Evolutionary conservation across 2,888 invertebrate genomes (phyloP).

Genomic region (Nasonovia ribisnigri): DNA sequence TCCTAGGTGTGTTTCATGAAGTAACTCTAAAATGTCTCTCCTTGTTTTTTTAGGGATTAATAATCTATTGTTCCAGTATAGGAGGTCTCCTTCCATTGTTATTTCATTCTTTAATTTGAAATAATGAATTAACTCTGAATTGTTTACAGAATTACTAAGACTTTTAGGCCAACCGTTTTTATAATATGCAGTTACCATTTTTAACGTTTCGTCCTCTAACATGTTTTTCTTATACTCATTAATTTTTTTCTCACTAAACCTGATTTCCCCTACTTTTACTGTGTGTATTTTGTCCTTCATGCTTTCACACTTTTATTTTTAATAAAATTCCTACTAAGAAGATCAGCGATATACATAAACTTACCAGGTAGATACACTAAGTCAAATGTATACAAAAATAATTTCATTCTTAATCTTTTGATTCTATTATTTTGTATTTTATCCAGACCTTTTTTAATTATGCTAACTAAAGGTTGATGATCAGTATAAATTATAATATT

Average conservation of each 20-base stretch:
- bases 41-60: slow-evolving; percentile 64
- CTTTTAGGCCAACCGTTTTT: slow-evolving; percentile 47
- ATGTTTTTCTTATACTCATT: slow-evolving; percentile 13
- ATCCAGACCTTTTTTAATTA: slow-evolving; percentile 61
- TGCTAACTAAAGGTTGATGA: slow-evolving; percentile 64
- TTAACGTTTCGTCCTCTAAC: slow-evolving; percentile 18
- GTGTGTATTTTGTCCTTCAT: slow-evolving; percentile 39
- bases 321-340: slow-evolving; percentile 3
- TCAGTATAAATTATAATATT: slow-evolving; percentile 62
- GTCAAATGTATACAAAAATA: slow-evolving; percentile 30
- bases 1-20: slow-evolving; percentile 67
- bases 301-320: background rate
- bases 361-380: slow-evolving; percentile 39
- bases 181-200: slow-evolving; percentile 7
- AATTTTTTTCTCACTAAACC: slow-evolving; percentile 17
- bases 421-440: slow-evolving; percentile 58
- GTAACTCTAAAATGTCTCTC: slow-evolving; percentile 54
- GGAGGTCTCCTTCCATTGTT: background rate
- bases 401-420: slow-evolving; percentile 61
- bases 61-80: slow-evolving; percentile 47
- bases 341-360: slow-evolving; percentile 53
- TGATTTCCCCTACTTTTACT: slow-evolving; percentile 11
- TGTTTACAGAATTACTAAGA: background rate
- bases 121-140: slow-evolving; percentile 36
- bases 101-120: slow-evolving; percentile 28